Base-by-base conservation (phyloP, 2,888 invertebrate genomes). In the Tribolium freemani region DNA sequence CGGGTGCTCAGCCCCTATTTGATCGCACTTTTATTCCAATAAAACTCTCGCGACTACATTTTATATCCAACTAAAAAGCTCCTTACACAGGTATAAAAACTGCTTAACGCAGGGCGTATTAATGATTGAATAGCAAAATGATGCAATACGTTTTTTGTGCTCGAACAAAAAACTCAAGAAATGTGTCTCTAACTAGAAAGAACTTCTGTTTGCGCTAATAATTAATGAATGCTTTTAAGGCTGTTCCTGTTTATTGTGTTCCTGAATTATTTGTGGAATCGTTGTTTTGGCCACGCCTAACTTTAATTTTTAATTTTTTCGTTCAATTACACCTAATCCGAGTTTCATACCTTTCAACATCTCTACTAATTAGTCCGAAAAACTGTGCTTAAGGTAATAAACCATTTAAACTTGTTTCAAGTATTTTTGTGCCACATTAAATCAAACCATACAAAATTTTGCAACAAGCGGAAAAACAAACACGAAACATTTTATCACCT, bases 1-100 rank as follows among this genome's bases (percentile, higher is more conserved):
- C 61, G 72, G 56, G 20, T 61, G 58, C 60, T 51, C 68, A 54
- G 61, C 20, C 60, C 60, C 60, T 53, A 66, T 69, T 73, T 73
- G 66, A 69, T 73, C 73, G 69, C 64, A 63, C 66, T 73, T 73
- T 64, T 70, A 69, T 46, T 66, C 70, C 73, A 64, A 73, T 72
- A 69, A 69, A 69, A 57, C 30, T 72, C 21, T 48, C 20, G 46
- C 73, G 68, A 73, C 60, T 69, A 58, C 48, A 66, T 66, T 73
- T 73, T 73, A 73, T 44, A 58, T 69, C 60, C 31, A 48, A 45
- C 68, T 68, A 68, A 57, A 68, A 68, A 68, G n/a, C n/a, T n/a
- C n/a, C n/a, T n/a, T n/a, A n/a, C n/a, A n/a, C n/a, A n/a, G 66
- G 66, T 66, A 66, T 45, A 66, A 54, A 66, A 54, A 63, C 68